These are phyloP conservation scores for Sphenopsis melanotis DNA, from an alignment of 2,797 vertebrate species.

Conservation along the genomic window DNA sequence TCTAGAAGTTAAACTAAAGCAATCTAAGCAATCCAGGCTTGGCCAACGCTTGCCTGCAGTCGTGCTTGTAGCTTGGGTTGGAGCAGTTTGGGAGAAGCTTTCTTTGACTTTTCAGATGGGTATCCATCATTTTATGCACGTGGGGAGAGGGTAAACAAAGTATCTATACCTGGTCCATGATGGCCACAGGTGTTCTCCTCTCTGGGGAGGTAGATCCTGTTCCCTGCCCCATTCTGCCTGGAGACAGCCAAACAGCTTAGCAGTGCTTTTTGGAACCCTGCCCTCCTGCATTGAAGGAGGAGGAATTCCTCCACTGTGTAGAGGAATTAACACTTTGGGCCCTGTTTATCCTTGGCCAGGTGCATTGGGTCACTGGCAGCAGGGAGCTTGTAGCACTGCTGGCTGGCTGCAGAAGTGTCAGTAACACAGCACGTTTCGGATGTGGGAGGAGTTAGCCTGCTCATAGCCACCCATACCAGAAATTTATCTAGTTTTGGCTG, in stretches of 20 bases:
- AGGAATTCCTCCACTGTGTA: background rate
- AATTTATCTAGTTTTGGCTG: background rate
- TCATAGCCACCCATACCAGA: background rate
- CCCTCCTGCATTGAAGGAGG: background rate
- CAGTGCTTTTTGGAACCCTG: background rate
- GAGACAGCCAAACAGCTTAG: background rate
- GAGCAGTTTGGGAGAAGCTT: background rate
- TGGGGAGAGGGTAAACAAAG: background rate
- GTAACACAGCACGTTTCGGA: background rate
- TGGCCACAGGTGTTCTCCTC: background rate
- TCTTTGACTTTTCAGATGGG: background rate
- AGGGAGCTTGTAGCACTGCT: background rate
- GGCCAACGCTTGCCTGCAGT: background rate
- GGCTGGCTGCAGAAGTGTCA: background rate
- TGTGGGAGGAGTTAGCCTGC: background rate
- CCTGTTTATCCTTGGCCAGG: background rate
- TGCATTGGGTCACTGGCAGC: background rate
- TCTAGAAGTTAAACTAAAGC: background rate
- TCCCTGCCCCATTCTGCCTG: background rate
- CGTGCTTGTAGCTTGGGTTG: background rate
- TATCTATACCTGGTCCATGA: background rate
- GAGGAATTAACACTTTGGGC: background rate
- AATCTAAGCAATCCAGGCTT: background rate
- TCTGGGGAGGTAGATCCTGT: background rate
- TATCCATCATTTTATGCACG: fast-evolving